These are phyloP conservation scores for Cheilosia grossa DNA, from an alignment of 2,888 invertebrate genomes.

Conservation along the genomic window DNA sequence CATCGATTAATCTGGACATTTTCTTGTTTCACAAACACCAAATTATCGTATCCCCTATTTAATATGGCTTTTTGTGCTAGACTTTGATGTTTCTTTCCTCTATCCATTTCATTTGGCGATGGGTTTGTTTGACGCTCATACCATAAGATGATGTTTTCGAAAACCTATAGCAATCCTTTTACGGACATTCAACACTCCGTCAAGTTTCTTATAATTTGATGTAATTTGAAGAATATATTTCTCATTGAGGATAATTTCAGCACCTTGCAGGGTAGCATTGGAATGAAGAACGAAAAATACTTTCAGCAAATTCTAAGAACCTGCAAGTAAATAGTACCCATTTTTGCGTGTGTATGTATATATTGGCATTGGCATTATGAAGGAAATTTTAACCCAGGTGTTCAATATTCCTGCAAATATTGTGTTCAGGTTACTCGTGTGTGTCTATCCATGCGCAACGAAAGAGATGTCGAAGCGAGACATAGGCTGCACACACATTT, in stretches of 20 bases:
- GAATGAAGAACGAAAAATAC: not conserved
- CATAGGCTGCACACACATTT: too few species aligned
- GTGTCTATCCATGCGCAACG: too few species aligned
- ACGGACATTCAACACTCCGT: not conserved
- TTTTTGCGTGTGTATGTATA: not conserved
- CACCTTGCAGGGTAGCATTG: not conserved
- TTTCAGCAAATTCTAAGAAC: not conserved
- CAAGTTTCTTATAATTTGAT: not conserved
- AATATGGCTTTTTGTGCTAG: not conserved
- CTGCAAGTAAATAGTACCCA: not conserved
- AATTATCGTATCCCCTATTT: not conserved
- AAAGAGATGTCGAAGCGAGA: too few species aligned
- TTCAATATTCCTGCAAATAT: too few species aligned
- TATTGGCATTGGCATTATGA: too few species aligned
- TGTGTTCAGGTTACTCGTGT: too few species aligned
- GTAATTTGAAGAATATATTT: not conserved
- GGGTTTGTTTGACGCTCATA: not conserved
- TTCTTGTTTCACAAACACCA: not conserved
- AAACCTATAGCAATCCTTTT: not conserved
- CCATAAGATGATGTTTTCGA: not conserved
- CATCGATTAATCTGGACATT: not conserved
- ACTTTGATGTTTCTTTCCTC: not conserved
- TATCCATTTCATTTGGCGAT: not conserved
- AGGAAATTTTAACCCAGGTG: not conserved
- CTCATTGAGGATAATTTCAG: not conserved